Base-by-base conservation (phyloP, 2,888 invertebrate genomes). In the Agrotis ipsilon region DNA sequence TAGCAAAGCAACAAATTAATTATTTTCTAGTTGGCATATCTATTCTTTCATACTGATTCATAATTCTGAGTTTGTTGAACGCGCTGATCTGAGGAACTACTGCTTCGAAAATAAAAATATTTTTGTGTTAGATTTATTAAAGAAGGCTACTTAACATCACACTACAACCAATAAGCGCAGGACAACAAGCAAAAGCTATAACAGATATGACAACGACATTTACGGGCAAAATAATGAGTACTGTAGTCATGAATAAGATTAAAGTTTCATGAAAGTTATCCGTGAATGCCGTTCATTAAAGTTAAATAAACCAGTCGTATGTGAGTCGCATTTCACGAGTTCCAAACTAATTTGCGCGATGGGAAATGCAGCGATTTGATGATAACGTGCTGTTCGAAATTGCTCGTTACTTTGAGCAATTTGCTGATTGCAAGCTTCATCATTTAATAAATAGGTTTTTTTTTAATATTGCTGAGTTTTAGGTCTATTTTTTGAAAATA, bases 161-260 rank as follows among this genome's bases (percentile, higher is more conserved):
- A 0, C 9, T 9, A 32, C 7, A 9, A 32, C 32, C 32, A 7
- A 32, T 32, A 32, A 32, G 32, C 0, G 32, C 32, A 0, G 32
- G 32, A 9, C 7, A 9, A 32, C 32, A 9, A 7, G 9, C 32
- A 32, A 27, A 32, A 39, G 39, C 11, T 39, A 11, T 39, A 39
- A 1, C 39, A 66, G 48, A 45, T n/a, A 59, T 52, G 58, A n/a
- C 27, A 45, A 59, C 48, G 66, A 58, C 70, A 68, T 70, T 72
- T 69, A 70, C 16, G 68, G 60, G n/a, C 57, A 67, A 59, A 61
- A 52, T 68, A 70, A 78, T 78, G 60, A 78, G 21, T 39, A 39
- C 14, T 48, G 24, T 63, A 67, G 43, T 24, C 62, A 73, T 63
- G 11, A 78, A 66, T 74, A 60, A 52, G 75, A 60, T 48, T 54